Conservation (phyloP, 2,797 vertebrate species). For the Sebastes oblongus region DNA sequence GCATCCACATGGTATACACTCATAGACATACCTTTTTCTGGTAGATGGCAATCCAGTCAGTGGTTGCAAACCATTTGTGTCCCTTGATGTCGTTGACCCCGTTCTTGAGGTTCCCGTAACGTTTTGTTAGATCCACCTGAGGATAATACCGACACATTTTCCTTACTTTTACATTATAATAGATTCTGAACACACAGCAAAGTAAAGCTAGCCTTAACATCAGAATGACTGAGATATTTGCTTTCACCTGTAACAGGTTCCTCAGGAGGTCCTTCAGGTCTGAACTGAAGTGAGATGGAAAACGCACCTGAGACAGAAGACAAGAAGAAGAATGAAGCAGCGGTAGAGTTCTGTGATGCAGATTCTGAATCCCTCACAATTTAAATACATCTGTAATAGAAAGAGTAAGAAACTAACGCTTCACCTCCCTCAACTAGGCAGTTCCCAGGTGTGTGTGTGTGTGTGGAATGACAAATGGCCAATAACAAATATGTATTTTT, state of each 20-base stretch:
- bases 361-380: neutral
- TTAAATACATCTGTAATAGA: neutral
- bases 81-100: constrained; percentile 98
- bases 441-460: neutral
- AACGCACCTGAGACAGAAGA: constrained; percentile 87
- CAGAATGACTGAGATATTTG: neutral
- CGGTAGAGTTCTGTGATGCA: no score
- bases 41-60: constrained; percentile 98
- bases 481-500: neutral
- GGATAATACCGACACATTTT: neutral
- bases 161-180: neutral
- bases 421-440: neutral
- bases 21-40: constrained; percentile 89
- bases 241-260: constrained; percentile 90
- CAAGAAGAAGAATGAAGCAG: neutral
- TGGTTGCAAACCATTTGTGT: constrained; percentile 98
- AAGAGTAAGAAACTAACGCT: neutral
- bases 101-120: constrained; percentile 97
- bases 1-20: neutral
- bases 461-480: neutral
- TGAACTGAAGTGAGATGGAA: constrained; percentile 98
- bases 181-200: neutral
- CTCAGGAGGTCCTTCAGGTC: constrained; percentile 97
- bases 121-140: constrained; percentile 94
- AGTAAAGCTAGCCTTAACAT: neutral